These are phyloP conservation scores for Actenoides lindsayi DNA, from an alignment of 2,113 vertebrate species.

Conservation along the genomic window DNA sequence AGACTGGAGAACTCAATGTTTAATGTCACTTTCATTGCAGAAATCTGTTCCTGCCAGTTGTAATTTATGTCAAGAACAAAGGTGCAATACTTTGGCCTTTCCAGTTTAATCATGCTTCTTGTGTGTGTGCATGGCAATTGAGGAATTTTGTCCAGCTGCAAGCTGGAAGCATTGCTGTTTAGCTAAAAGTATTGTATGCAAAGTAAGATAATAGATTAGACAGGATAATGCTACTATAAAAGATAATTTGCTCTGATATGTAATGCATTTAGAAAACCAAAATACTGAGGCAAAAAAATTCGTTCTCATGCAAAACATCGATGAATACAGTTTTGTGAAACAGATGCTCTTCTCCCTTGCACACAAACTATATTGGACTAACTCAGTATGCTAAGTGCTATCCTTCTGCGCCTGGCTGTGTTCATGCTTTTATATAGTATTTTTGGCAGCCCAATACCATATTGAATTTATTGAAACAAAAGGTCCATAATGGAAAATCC, in stretches of 20 bases:
- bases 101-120: not conserved
- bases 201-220: not conserved
- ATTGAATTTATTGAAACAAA: not conserved
- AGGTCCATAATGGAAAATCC: not conserved
- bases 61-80: not conserved
- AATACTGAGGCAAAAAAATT: not conserved
- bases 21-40: not conserved
- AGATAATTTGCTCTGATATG: not conserved
- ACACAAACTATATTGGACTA: not conserved
- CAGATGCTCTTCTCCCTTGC: not conserved
- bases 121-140: not conserved
- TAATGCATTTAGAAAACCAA: slow-evolving; percentile 3
- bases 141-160: not conserved
- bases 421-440: not conserved
- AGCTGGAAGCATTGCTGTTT: not conserved
- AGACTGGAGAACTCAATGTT: not conserved
- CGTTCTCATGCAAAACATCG: not conserved
- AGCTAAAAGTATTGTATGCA: not conserved
- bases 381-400: not conserved
- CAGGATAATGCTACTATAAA: not conserved
- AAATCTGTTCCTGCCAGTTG: not conserved
- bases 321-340: not conserved
- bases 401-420: not conserved
- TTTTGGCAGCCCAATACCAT: not conserved
- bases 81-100: not conserved